Evolutionary conservation across 2,888 invertebrate species (phyloP), one percentile per base, ranked within the genome.

Genomic region (Acronicta alni): DNA sequence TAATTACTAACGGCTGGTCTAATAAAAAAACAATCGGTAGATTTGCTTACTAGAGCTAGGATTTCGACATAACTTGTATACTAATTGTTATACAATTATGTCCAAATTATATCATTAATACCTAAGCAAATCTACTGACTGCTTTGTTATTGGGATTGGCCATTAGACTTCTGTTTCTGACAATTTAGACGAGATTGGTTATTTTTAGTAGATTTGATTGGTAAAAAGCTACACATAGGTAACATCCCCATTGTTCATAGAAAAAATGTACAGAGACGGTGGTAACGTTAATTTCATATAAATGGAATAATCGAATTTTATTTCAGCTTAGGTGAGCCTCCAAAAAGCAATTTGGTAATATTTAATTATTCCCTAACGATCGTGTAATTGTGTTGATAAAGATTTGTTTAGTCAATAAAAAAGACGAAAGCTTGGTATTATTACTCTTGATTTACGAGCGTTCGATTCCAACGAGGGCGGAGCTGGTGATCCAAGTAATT

Each of bases 351-450:
- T 85, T 83, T 81, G 75, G 79, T 82, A 78, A 82, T 86, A 83
- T 88, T 84, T 87, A 85, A 88, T 86, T 84, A 83, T 84, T 84
- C 71, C 75, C 85, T 91, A 91, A 91, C 90, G 88, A 90, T 89
- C 89, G 75, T 92, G 92, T 92, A 93, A 93, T 92, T 90, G 89
- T 83, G 81, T 88, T 89, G 88, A 92, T 92, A 90, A 91, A 90
- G 86, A 87, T 91, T 91, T 90, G 91, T 91, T 90, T 87, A 83
- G 82, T 83, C 83, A 83, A 85, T 89, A 88, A 89, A 89, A 82
- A 83, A 83, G 77, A 83, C 80, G 80, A 85, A 86, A 85, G 81
- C 83, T 83, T 81, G 71, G 83, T 82, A 82, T 89, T 89, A 89
- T 89, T 91, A 87, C 87, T 82, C 78, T 88, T 92, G 90, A 91